Evolutionary conservation across 2,797 vertebrate species (phyloP), one percentile per base, ranked within the genome.

Genomic region (Gadopsis bispinosus): DNA sequence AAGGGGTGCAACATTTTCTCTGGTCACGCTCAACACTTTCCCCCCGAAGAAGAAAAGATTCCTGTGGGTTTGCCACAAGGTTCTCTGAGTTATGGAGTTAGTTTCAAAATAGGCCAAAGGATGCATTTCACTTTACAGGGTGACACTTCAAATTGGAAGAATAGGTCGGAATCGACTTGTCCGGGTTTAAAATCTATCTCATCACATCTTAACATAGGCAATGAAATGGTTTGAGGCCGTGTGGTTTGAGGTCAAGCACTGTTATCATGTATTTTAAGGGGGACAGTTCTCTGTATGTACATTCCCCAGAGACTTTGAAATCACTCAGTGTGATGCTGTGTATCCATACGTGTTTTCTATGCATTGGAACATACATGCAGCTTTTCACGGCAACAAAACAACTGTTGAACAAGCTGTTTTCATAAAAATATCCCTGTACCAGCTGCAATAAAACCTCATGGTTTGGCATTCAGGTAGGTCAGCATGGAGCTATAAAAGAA

Each of bases 331-430:
- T 26, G 35, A 56, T 4, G 16, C 39, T 50, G 5, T n/a, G 19
- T 7, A 3, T 37, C 11, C 29, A 4, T 53, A 16, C 37, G 39
- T 48, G 12, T 67, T 71, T 68, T 54, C 19, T 12, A 4, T 41
- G 17, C 35, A n/a, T 10, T 0, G 22, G 62, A 63, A 54, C 20
- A 22, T 12, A 26, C 61, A 69, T 65, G 20, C n/a, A 22, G 35
- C 39, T 77, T 80, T 59, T 61, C 55, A 56, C 31, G 12, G 51
- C 60, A 41, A n/a, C 68, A 75, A 81, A 75, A 88, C 26, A 26
- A 26, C 26, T 26, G 26, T 26, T 26, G 26, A 26, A 26, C 77
- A 83, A 90, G 91, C 29, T 35, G 51, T 69, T 81, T 86, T 89
- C 73, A 76, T 79, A 80, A 90, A 77, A 14, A 26, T 53, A 41